Conservation (phyloP, 2,113 vertebrate species). For the Phodopus roborovskii region DNA sequence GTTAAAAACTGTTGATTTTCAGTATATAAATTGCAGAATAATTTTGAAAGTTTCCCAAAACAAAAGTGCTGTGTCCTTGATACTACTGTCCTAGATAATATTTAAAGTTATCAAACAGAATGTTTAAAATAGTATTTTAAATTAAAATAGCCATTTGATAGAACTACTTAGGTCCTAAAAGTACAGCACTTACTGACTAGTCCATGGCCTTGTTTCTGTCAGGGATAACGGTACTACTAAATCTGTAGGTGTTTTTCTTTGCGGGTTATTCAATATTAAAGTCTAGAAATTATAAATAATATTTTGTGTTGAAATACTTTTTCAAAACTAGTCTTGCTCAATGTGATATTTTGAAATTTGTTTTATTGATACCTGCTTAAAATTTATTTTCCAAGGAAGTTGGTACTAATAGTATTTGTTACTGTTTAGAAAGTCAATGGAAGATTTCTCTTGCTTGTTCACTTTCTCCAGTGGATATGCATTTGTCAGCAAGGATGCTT, state of each 20-base stretch:
- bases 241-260: conserved; percentile 47
- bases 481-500: conserved; percentile 25
- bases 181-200: neutral
- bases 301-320: conserved; percentile 11
- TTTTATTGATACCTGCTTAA: conserved; percentile 3
- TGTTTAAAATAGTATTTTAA: conserved; percentile 25
- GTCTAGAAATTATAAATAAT: neutral
- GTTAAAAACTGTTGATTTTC: neutral
- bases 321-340: conserved; percentile 16
- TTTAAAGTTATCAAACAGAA: conserved; percentile 38
- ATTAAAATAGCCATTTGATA: neutral
- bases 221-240: neutral
- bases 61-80: neutral
- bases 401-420: conserved; percentile 51
- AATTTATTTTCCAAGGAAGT: neutral
- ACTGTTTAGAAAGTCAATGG: conserved; percentile 16
- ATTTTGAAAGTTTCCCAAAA: conserved; percentile 43
- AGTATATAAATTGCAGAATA: neutral
- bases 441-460: conserved; percentile 13
- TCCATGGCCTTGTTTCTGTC: conserved; percentile 21
- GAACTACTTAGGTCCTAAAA: conserved; percentile 16
- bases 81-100: neutral
- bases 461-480: neutral
- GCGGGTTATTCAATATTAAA: conserved; percentile 44
- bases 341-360: neutral